A percentile compares a stretch with the other conserved stretches of the same genome.
Conservation (phyloP, 2,888 invertebrate species). For the Drosophila koepferae region DNA sequence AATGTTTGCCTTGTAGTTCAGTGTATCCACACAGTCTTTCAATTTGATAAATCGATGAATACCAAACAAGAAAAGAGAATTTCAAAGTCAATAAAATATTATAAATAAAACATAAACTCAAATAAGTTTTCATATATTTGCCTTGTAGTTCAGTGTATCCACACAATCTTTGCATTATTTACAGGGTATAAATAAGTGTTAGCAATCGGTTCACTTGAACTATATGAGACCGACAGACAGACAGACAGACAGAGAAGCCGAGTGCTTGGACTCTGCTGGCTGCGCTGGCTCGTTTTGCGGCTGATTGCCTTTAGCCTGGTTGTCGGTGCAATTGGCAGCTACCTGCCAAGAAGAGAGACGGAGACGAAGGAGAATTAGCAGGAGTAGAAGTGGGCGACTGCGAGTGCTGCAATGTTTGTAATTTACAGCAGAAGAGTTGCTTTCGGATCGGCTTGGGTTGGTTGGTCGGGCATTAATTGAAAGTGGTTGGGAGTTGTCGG, state of each 20-base stretch:
- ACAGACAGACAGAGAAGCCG: neutral
- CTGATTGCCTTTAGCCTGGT: constrained; percentile 53
- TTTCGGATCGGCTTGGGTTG: neutral
- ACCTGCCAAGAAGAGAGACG: constrained; percentile 34
- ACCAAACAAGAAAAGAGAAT: neutral
- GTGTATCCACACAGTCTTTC: too few relatives aligned
- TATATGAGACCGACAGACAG: neutral
- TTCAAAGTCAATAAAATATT: neutral
- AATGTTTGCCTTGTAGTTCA: neutral
- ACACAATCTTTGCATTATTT: neutral
- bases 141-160: too few relatives aligned
- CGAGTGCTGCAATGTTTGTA: constrained; percentile 26
- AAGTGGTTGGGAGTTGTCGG: constrained; percentile 60
- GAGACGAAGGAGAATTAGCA: neutral
- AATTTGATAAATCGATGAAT: too few relatives aligned
- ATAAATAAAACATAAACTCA: neutral
- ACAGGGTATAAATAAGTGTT: constrained; percentile 54
- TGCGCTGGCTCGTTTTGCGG: constrained; percentile 56
- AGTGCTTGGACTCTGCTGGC: constrained; percentile 18
- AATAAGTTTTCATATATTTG: neutral
- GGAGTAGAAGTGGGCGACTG: neutral
- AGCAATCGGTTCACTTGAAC: constrained; percentile 20
- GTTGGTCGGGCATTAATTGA: constrained; percentile 47
- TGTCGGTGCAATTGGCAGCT: constrained; percentile 50
- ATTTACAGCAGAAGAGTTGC: constrained; percentile 44